Percentiles rank a stretch among this genome's conserved stretches.
Conservation (phyloP, 1,140 invertebrate genomes). For the Drosophila littoralis region DNA sequence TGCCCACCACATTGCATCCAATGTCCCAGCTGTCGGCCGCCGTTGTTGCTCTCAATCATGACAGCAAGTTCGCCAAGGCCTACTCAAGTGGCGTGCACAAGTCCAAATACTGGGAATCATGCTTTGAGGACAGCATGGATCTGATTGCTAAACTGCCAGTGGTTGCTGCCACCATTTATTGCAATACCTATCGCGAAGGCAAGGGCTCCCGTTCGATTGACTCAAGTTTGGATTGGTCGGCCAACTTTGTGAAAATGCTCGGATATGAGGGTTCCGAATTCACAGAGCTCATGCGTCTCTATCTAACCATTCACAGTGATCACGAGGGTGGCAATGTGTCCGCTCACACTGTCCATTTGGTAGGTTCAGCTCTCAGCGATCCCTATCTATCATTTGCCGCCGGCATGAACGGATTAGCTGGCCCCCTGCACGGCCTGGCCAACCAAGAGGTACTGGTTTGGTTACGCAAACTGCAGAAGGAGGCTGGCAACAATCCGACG, state of each 20-base stretch:
- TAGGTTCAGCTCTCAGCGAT: conserved; percentile 97
- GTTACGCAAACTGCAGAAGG: conserved; percentile 91
- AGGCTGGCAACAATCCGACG: conserved; percentile 92
- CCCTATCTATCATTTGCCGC: conserved; percentile 97
- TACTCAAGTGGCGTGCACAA: conserved; percentile 88
- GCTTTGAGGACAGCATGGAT: conserved; percentile 98
- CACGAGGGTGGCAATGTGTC: conserved; percentile 98
- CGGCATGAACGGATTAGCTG: conserved; percentile 97
- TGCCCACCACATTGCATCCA: conserved; percentile 96
- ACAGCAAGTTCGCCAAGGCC: conserved; percentile 97
- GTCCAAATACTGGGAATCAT: conserved; percentile 87
- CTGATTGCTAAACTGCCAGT: conserved; percentile 98
- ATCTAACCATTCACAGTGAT: conserved; percentile 97
- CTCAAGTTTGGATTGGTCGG: conserved; percentile 95
- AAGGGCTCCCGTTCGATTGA: conserved; percentile 95
- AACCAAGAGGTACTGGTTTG: conserved; percentile 97
- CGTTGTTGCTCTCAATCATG: conserved; percentile 95
- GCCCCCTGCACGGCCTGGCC: conserved; percentile 97
- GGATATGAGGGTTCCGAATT: conserved; percentile 95
- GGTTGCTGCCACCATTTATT: conserved; percentile 97
- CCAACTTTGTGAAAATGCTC: conserved; percentile 96
- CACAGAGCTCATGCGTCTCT: conserved; percentile 96
- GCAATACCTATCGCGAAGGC: conserved; percentile 94
- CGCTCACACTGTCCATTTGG: conserved; percentile 97
- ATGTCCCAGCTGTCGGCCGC: conserved; percentile 98